Conservation (phyloP, 2,888 invertebrate species). For the Drosophila histrio region DNA sequence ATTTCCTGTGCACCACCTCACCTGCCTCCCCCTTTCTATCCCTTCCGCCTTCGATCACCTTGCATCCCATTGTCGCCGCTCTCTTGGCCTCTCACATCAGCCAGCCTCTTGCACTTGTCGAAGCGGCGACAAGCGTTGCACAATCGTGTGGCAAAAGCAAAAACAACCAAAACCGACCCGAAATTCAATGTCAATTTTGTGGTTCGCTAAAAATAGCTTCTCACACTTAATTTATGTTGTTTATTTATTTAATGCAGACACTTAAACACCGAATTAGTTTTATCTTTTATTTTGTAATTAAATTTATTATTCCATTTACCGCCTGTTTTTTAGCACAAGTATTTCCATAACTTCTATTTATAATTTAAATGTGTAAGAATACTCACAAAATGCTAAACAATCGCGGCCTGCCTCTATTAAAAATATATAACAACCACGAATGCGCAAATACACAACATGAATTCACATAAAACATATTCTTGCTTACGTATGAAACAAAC, state of each 20-base stretch:
- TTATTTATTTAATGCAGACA: constrained; percentile 49
- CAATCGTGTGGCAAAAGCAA: constrained; percentile 44
- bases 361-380: constrained; percentile 35
- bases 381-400: constrained; percentile 26
- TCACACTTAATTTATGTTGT: constrained; percentile 69
- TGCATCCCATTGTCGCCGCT: constrained; percentile 20
- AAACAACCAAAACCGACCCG: constrained; percentile 24
- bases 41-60: constrained; percentile 17
- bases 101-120: constrained; percentile 50
- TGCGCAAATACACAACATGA: constrained; percentile 14
- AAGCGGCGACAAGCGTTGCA: constrained; percentile 51
- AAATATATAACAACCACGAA: constrained; percentile 49
- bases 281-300: constrained; percentile 23
- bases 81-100: constrained; percentile 55
- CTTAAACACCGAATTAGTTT: constrained; percentile 24
- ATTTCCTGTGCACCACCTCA: constrained; percentile 49
- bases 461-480: constrained; percentile 39
- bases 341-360: constrained; percentile 52
- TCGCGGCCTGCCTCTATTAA: constrained; percentile 21
- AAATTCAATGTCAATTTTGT: constrained; percentile 76
- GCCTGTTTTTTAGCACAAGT: constrained; percentile 27
- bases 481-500: not conserved
- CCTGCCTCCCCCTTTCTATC: not conserved
- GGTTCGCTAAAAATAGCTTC: constrained; percentile 57
- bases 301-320: constrained; percentile 9